These are phyloP conservation scores for Drosophila repleta DNA, from an alignment of 1,140 invertebrate species.

Conservation along the genomic window DNA sequence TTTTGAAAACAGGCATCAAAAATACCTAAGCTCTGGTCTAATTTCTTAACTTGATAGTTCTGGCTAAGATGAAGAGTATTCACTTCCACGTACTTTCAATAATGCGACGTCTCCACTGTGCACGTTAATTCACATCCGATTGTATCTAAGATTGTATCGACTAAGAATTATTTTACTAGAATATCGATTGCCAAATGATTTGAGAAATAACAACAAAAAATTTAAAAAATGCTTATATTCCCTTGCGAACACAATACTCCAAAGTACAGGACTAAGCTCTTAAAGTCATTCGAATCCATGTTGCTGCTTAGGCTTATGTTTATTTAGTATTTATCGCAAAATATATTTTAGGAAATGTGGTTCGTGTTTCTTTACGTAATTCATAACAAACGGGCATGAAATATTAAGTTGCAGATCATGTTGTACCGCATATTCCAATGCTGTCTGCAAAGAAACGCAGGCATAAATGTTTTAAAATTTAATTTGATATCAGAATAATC, in stretches of 20 bases:
- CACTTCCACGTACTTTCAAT: too few species aligned
- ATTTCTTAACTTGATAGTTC: too few species aligned
- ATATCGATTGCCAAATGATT: too few species aligned
- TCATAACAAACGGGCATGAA: conserved; percentile 33
- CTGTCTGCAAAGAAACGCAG: conserved; percentile 30
- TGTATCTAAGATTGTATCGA: background rate
- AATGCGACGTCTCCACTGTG: too few species aligned
- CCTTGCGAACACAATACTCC: conserved; percentile 91
- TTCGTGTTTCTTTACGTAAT: conserved; percentile 40
- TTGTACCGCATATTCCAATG: conserved; percentile 38
- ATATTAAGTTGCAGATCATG: conserved; percentile 27
- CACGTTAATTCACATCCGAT: background rate
- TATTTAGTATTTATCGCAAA: conserved; percentile 24
- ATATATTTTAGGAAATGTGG: conserved; percentile 38
- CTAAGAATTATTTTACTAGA: background rate
- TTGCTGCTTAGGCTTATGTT: conserved; percentile 14
- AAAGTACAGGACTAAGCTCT: conserved; percentile 91
- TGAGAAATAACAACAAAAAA: too few species aligned
- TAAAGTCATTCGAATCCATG: conserved; percentile 87
- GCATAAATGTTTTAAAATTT: background rate
- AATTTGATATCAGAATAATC: background rate
- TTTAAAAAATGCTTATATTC: too few species aligned
- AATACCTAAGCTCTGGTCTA: too few species aligned
- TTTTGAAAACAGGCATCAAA: too few species aligned
- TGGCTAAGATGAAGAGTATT: too few species aligned